A percentile compares a stretch with the other conserved stretches of the same genome.
phyloP scores from a whole-genome alignment of 2,797 vertebrate genomes.

The Sebastes nivosus region DNA sequence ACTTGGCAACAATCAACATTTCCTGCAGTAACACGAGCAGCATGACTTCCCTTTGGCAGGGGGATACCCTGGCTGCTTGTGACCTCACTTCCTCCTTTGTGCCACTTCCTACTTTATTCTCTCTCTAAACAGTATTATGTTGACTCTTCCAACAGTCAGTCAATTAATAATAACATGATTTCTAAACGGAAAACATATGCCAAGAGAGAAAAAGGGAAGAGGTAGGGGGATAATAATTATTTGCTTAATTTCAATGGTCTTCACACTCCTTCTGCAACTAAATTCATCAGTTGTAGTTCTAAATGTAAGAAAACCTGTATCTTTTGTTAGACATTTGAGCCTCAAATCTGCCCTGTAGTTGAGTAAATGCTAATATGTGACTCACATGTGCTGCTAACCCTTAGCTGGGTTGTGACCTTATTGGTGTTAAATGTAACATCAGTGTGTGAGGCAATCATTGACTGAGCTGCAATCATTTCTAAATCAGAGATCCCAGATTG shows the following conservation, averaged over 20 bases:
- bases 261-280: not conserved
- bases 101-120: constrained; percentile 22
- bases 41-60: constrained; percentile 31
- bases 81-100: constrained; percentile 54
- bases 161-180: not conserved
- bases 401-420: not conserved
- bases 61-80: constrained; percentile 15
- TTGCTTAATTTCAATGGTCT: not conserved
- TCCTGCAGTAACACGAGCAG: constrained; percentile 8
- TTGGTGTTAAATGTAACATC: constrained; percentile 28
- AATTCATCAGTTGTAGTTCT: not conserved
- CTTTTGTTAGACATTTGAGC: not conserved
- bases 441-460: constrained; percentile 9
- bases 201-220: not conserved
- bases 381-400: not conserved
- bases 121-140: not conserved
- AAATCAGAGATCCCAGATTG: constrained; percentile 11
- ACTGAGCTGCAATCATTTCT: constrained; percentile 18
- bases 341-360: not conserved
- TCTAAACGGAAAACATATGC: not conserved
- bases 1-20: constrained; percentile 39
- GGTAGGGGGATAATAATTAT: not conserved
- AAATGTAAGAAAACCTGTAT: not conserved
- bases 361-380: not conserved
- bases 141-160: not conserved